Conservation (phyloP, 2,797 vertebrate species). For the Leptoclinus maculatus region DNA sequence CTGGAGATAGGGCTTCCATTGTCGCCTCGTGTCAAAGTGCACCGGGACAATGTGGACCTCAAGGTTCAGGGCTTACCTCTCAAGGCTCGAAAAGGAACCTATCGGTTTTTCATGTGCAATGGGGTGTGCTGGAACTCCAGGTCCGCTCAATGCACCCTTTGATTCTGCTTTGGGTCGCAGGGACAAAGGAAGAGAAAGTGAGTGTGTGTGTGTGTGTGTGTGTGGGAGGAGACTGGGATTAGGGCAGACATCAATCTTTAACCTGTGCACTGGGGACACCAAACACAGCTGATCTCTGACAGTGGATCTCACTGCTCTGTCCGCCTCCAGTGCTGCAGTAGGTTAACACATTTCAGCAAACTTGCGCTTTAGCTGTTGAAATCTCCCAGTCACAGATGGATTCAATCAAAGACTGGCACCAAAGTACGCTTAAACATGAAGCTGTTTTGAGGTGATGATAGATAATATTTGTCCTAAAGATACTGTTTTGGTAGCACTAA, state of each 20-base stretch:
- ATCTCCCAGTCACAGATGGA: neutral
- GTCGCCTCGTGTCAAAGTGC: constrained; percentile 77
- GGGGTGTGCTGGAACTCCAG: constrained; percentile 77
- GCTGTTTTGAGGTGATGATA: neutral
- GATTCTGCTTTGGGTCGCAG: constrained; percentile 63
- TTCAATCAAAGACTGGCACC: neutral
- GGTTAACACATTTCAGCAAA: constrained; percentile 41
- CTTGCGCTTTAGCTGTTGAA: constrained; percentile 24
- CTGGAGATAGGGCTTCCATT: constrained; percentile 75
- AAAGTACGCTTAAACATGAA: neutral
- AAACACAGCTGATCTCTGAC: constrained; percentile 66
- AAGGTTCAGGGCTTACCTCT: constrained; percentile 76
- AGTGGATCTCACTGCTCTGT: constrained; percentile 47
- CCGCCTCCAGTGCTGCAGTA: constrained; percentile 36
- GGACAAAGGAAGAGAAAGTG: constrained; percentile 71
- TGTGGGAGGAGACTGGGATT: constrained; percentile 73
- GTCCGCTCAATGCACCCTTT: constrained; percentile 74
- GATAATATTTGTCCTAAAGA: neutral
- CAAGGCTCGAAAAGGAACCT: constrained; percentile 52
- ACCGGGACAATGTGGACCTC: constrained; percentile 72
- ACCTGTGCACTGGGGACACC: constrained; percentile 65
- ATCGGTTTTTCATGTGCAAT: constrained; percentile 78
- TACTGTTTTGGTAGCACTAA: neutral
- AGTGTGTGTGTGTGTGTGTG: constrained; percentile 47
- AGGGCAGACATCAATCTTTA: constrained; percentile 75